A percentile compares a stretch with the other conserved stretches of the same genome.
Evolutionary conservation across 2,797 vertebrate genomes (phyloP).

Genomic region (Fratercula arctica): DNA sequence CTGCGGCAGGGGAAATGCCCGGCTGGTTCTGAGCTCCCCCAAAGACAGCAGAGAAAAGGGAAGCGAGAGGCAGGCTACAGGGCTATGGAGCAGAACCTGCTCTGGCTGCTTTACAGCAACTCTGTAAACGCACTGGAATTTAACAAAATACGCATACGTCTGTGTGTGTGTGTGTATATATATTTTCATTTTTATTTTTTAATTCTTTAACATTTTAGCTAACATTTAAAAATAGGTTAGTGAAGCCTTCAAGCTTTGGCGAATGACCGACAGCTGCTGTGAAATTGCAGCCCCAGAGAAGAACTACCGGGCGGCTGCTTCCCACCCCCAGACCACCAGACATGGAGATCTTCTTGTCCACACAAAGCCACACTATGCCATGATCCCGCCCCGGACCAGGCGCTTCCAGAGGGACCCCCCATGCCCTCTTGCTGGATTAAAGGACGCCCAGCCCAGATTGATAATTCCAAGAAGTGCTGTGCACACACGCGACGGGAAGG

Average conservation of each 20-base stretch:
- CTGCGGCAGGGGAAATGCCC: fast-evolving
- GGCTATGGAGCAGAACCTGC: not conserved
- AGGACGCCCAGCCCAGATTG: not conserved
- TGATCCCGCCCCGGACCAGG: too few relatives aligned
- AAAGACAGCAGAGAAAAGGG: not conserved
- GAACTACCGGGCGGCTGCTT: too few relatives aligned
- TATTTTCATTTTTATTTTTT: too few relatives aligned
- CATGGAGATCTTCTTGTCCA: fast-evolving
- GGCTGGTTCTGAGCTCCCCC: not conserved
- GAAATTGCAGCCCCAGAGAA: not conserved
- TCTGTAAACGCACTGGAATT: not conserved
- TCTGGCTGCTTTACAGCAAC: too few relatives aligned
- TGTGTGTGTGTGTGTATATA: too few relatives aligned
- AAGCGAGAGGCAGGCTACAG: not conserved
- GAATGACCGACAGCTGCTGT: not conserved
- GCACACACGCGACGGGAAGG: fast-evolving
- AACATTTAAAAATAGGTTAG: not conserved
- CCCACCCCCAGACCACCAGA: not conserved
- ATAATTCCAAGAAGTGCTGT: not conserved
- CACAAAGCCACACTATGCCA: not conserved
- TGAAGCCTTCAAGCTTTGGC: not conserved
- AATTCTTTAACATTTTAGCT: not conserved
- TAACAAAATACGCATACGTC: not conserved
- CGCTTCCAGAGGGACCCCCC: not conserved
- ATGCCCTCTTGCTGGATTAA: not conserved